Evolutionary conservation across 2,113 vertebrate genomes (phyloP).

Genomic region (Vidua macroura): DNA sequence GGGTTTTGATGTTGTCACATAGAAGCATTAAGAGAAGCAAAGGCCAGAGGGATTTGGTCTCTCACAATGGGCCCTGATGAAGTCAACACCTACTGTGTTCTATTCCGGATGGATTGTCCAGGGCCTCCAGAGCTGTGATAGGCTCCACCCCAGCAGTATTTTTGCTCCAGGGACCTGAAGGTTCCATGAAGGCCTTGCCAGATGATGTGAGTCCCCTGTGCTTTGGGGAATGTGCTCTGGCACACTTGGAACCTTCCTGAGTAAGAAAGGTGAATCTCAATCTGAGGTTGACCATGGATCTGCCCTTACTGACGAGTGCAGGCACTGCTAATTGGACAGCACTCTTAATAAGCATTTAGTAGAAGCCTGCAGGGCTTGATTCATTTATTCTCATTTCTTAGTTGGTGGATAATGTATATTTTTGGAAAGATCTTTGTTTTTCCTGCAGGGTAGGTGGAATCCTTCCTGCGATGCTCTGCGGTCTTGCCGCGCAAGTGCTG

Average conservation of each 20-base stretch:
- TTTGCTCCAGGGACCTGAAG: not conserved
- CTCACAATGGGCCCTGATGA: not conserved
- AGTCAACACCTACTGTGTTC: not conserved
- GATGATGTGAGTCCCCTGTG: not conserved
- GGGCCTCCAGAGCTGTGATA: not conserved
- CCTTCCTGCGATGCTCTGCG: not conserved
- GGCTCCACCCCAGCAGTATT: not conserved
- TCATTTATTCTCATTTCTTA: constrained; percentile 28
- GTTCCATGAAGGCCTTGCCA: not conserved
- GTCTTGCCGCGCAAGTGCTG: not conserved
- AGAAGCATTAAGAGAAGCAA: not conserved
- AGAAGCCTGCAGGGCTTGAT: not conserved
- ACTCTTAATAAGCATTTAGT: not conserved
- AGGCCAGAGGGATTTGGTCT: not conserved
- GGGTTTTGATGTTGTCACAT: not conserved
- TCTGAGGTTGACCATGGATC: fast-evolving
- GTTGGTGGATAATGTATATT: constrained; percentile 15
- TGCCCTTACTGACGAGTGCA: not conserved
- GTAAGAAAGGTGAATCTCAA: not conserved
- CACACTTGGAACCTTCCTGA: not conserved
- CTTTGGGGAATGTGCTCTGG: not conserved
- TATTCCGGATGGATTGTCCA: not conserved
- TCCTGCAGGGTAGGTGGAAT: constrained; percentile 33
- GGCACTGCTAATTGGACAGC: not conserved
- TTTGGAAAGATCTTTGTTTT: constrained; percentile 36